Evolutionary conservation across 1,140 invertebrate species (phyloP).

Genomic region (Hyphantria cunea): DNA sequence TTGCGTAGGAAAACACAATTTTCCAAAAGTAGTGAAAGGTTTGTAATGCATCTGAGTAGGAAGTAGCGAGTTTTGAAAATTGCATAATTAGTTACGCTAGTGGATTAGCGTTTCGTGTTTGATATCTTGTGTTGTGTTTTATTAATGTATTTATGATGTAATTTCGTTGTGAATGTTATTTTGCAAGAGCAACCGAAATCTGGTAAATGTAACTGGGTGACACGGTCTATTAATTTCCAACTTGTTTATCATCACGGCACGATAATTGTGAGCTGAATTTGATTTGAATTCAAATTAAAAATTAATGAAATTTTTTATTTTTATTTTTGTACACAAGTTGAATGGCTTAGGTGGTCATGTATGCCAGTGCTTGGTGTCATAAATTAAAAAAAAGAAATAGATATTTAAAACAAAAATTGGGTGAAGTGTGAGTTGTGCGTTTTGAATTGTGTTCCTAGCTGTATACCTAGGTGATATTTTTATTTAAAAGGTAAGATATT

Average conservation of each 20-base stretch:
- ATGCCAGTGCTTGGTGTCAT: too few species aligned
- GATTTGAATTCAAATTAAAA: neutral
- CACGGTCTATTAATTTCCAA: constrained; percentile 11
- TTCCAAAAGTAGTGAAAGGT: constrained; percentile 58
- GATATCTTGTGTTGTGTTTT: constrained; percentile 35
- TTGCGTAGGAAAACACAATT: constrained; percentile 16
- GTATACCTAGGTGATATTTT: too few species aligned
- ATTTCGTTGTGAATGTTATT: constrained; percentile 12
- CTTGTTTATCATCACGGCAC: constrained; percentile 16
- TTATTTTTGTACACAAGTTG: too few species aligned
- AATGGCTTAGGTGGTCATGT: too few species aligned
- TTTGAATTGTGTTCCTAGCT: too few species aligned
- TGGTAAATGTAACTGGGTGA: too few species aligned
- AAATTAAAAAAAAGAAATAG: too few species aligned
- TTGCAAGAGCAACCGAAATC: constrained; percentile 6
- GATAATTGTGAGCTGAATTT: constrained; percentile 3
- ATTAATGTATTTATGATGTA: constrained; percentile 26
- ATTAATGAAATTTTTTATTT: too few species aligned
- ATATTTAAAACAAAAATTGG: too few species aligned
- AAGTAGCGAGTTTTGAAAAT: constrained; percentile 52
- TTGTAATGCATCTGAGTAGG: constrained; percentile 30
- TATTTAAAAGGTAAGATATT: too few species aligned
- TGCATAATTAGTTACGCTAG: constrained; percentile 74
- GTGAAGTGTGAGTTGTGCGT: too few species aligned
- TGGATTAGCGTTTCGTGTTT: constrained; percentile 48